Percentiles rank a stretch among this genome's conserved stretches.
Evolutionary conservation across 2,113 vertebrate species (phyloP).

Genomic region (Sceloporus tristichus): DNA sequence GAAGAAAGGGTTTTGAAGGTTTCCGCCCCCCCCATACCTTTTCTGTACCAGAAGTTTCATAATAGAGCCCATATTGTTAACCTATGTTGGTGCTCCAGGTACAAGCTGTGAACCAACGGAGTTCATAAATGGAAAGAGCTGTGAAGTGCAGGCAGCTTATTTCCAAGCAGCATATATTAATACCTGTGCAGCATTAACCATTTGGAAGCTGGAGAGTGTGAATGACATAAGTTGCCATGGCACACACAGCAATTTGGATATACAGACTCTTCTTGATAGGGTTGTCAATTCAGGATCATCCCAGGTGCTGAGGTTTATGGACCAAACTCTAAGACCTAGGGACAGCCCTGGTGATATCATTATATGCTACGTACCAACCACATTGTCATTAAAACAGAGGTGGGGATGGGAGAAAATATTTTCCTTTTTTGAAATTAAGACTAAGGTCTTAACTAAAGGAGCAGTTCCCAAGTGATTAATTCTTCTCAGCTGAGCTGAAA

Average conservation of each 20-base stretch:
- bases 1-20: conserved; percentile 58
- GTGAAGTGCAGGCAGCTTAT: conserved; percentile 22
- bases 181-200: conserved; percentile 36
- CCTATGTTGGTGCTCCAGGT: conserved; percentile 5
- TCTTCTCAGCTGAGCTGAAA: no score
- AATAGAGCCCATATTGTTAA: conserved; percentile 63
- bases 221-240: background rate
- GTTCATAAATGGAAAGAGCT: conserved; percentile 33
- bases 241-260: background rate
- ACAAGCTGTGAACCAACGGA: conserved; percentile 37
- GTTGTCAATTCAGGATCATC: no score
- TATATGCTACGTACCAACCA: no score
- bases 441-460: no score
- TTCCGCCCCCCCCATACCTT: conserved; percentile 43
- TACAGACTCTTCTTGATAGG: no score
- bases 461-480: no score
- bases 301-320: no score
- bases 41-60: conserved; percentile 48
- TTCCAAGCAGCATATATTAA: conserved; percentile 26
- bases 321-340: no score
- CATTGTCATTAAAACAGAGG: no score
- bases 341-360: no score
- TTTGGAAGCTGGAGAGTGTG: conserved; percentile 19
- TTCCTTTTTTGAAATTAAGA: no score
- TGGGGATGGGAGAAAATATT: no score